Evolutionary conservation across 2,797 vertebrate species (phyloP).

Genomic region (Acanthornis magna): DNA sequence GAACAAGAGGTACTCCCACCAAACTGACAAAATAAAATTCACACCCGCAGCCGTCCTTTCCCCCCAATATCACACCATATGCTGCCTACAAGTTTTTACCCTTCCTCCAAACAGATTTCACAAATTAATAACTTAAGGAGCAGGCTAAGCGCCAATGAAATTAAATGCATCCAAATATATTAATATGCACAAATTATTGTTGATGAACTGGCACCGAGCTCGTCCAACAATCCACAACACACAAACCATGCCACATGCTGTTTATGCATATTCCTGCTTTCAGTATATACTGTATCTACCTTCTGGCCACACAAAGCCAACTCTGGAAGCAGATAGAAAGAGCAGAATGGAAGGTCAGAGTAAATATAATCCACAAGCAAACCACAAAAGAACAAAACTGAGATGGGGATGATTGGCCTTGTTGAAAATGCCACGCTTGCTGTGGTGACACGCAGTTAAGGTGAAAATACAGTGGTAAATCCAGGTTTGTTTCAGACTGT

Average conservation of each 20-base stretch:
- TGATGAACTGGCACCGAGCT: conserved; percentile 46
- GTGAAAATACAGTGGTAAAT: not conserved
- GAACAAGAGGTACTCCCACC: conserved; percentile 69
- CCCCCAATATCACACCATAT: conserved; percentile 69
- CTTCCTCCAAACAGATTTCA: conserved; percentile 61
- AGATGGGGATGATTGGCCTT: not conserved
- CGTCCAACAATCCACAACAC: conserved; percentile 50
- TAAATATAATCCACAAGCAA: conserved; percentile 51
- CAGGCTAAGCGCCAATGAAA: conserved; percentile 10
- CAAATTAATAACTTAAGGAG: conserved; percentile 57
- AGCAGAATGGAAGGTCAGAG: conserved; percentile 48
- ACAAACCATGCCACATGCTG: conserved; percentile 45
- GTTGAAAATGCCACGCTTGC: not conserved
- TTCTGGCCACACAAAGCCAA: conserved; percentile 42
- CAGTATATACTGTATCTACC: conserved; percentile 33
- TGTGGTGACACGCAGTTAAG: not conserved
- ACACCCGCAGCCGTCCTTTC: conserved; percentile 55
- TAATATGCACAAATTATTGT: conserved; percentile 57
- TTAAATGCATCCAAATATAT: conserved; percentile 46
- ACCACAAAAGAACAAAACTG: conserved; percentile 62
- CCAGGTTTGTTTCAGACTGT: not conserved
- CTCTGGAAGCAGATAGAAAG: not conserved
- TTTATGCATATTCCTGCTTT: conserved; percentile 25
- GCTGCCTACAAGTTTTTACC: conserved; percentile 58
- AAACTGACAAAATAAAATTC: conserved; percentile 65